A percentile compares a stretch with the other conserved stretches of the same genome.
Evolutionary conservation across 2,888 invertebrate species (phyloP).

Genomic region (Drosophila percnosoma): DNA sequence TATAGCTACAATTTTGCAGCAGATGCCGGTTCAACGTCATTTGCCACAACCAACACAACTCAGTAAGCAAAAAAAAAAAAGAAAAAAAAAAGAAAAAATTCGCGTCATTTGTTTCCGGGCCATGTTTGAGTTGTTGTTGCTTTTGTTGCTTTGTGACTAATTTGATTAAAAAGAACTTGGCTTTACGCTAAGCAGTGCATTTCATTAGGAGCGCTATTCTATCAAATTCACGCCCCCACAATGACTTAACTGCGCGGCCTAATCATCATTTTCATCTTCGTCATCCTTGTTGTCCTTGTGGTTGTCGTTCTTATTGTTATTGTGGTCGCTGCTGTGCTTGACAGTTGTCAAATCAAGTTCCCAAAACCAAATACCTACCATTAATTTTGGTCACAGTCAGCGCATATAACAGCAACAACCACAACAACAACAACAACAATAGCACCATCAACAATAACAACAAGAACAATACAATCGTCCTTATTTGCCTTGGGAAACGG

Average conservation of each 20-base stretch:
- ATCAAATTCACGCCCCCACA: constrained; percentile 47
- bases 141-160: constrained; percentile 32
- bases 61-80: constrained; percentile 6
- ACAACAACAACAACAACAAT: constrained; percentile 13
- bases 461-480: constrained; percentile 16
- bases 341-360: constrained; percentile 51
- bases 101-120: constrained; percentile 15
- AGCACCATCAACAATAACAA: constrained; percentile 9
- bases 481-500: constrained; percentile 38
- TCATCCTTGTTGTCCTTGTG: constrained; percentile 19
- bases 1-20: not conserved
- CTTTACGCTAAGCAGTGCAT: constrained; percentile 33
- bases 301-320: not conserved
- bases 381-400: constrained; percentile 41
- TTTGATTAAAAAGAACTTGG: constrained; percentile 51
- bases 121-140: constrained; percentile 24
- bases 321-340: constrained; percentile 30
- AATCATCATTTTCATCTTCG: constrained; percentile 32
- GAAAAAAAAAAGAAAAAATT: not conserved
- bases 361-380: constrained; percentile 51
- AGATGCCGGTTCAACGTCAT: constrained; percentile 1
- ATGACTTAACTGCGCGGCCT: constrained; percentile 17
- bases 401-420: constrained; percentile 4
- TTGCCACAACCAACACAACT: constrained; percentile 1
- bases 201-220: constrained; percentile 42